Conservation (phyloP, 2,888 invertebrate species). For the Bellardia pandia region DNA sequence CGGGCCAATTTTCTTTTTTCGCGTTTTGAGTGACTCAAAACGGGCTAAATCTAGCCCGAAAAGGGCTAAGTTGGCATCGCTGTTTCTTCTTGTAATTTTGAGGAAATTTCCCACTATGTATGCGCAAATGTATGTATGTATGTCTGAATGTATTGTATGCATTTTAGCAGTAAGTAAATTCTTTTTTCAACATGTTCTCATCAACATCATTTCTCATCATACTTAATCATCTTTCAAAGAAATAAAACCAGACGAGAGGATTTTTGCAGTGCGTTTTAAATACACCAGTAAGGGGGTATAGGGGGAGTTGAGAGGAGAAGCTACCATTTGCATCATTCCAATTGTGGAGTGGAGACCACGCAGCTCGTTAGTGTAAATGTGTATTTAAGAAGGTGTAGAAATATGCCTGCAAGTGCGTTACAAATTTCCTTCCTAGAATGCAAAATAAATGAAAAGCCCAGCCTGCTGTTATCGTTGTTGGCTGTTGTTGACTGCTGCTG, state of each 20-base stretch:
- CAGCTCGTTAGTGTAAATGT: constrained; percentile 63
- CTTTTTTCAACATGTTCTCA: constrained; percentile 51
- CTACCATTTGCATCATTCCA: constrained; percentile 24
- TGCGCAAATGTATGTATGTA: neutral
- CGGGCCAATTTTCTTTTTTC: too few species aligned
- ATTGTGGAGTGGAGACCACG: constrained; percentile 44
- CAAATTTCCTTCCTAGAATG: constrained; percentile 63
- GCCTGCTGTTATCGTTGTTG: constrained; percentile 52
- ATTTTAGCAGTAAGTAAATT: constrained; percentile 4
- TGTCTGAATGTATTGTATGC: neutral
- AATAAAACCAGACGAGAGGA: constrained; percentile 42
- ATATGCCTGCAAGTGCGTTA: constrained; percentile 70
- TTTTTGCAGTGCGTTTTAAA: constrained; percentile 1
- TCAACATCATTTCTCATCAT: constrained; percentile 68
- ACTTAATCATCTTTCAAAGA: constrained; percentile 67
- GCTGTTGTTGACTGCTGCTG: constrained; percentile 40
- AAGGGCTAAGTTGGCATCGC: too few species aligned
- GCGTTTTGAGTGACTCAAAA: too few species aligned
- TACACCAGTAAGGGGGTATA: neutral
- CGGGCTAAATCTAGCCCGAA: too few species aligned
- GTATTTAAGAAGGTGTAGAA: constrained; percentile 71
- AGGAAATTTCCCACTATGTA: constrained; percentile 31
- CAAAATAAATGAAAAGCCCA: constrained; percentile 27
- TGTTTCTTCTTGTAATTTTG: constrained; percentile 23
- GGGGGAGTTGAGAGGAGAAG: neutral